These are phyloP conservation scores for Bos indicus DNA, from an alignment of 2,113 vertebrate genomes.

Conservation along the genomic window DNA sequence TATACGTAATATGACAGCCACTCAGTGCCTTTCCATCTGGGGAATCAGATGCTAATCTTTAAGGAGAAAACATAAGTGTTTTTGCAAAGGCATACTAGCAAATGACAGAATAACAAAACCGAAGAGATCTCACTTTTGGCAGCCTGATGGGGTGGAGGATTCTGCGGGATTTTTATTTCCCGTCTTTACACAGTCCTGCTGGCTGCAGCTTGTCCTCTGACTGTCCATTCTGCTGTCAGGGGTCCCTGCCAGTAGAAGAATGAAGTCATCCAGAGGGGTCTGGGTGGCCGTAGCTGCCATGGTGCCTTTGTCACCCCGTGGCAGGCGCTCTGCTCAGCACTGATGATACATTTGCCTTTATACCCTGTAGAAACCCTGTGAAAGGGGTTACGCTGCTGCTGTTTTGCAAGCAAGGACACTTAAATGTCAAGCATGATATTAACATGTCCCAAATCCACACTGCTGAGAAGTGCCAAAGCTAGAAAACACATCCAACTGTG, in stretches of 20 bases:
- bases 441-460: background rate
- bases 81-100: constrained; percentile 36
- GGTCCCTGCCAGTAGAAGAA: background rate
- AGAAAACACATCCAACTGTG: background rate
- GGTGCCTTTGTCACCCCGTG: background rate
- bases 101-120: background rate
- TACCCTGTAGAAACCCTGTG: accelerated
- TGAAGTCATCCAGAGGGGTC: background rate
- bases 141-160: background rate
- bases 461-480: background rate
- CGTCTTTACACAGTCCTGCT: background rate
- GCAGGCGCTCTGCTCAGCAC: background rate
- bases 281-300: background rate
- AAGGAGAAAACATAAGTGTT: constrained; percentile 1
- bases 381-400: background rate
- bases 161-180: background rate
- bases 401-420: background rate
- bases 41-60: constrained; percentile 38
- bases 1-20: constrained; percentile 34
- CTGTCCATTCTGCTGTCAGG: background rate
- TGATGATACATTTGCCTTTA: accelerated
- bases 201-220: too few relatives aligned
- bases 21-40: constrained; percentile 16
- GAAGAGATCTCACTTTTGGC: background rate
- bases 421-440: background rate